Evolutionary conservation across 1,140 invertebrate species (phyloP).

Genomic region (Polypedilum pembai): DNA sequence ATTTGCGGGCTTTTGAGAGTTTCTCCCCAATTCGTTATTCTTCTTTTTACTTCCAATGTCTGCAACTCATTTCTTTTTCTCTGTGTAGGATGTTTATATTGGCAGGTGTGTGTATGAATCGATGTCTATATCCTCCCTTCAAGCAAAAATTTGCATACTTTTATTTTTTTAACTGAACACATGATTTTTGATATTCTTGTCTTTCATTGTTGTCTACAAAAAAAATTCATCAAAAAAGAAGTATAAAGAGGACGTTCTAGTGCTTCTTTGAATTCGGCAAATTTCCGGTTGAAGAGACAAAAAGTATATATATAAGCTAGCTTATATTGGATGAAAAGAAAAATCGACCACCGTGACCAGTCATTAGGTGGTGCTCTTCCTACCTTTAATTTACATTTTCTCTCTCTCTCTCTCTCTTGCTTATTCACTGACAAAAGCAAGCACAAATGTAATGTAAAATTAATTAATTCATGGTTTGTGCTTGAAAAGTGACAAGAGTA

Average conservation of each 20-base stretch:
- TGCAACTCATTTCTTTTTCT: not conserved
- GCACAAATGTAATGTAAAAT: too few species aligned
- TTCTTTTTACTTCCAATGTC: not conserved
- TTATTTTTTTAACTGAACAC: not conserved
- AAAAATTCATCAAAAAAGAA: too few species aligned
- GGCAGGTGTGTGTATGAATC: not conserved
- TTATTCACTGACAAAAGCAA: too few species aligned
- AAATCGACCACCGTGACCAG: constrained; percentile 10
- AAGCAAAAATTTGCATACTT: constrained; percentile 9
- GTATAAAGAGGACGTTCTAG: too few species aligned
- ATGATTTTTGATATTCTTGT: too few species aligned
- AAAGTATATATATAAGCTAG: too few species aligned
- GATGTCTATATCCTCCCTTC: not conserved
- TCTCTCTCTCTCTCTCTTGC: too few species aligned
- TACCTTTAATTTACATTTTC: too few species aligned
- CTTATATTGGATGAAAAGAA: not conserved
- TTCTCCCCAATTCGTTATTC: not conserved
- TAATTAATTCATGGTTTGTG: too few species aligned
- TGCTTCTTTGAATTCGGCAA: not conserved
- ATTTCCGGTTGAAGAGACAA: not conserved
- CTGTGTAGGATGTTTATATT: not conserved
- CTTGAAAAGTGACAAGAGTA: too few species aligned
- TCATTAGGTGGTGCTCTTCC: not conserved
- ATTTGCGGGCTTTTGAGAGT: not conserved
- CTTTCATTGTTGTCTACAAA: too few species aligned